Evolutionary conservation across 2,797 vertebrate genomes (phyloP), one percentile per base, ranked within the genome.

Genomic region (Melanotaenia pygmaea): DNA sequence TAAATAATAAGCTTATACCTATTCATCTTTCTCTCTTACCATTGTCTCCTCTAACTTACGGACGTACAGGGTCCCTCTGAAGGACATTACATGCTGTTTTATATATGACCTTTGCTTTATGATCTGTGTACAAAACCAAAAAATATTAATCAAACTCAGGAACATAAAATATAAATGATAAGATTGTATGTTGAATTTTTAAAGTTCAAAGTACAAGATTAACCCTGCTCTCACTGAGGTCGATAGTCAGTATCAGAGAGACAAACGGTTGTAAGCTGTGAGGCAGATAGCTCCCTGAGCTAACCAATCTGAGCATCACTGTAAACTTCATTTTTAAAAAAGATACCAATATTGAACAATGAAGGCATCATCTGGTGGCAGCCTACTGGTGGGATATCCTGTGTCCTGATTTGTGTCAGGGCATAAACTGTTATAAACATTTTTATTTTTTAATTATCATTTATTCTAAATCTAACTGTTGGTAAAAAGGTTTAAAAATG

Each of bases 1-100:
- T 82, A 88, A 85, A 84, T 84, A 87, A 86, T 81, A 72, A 76
- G 78, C 74, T 66, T 63, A 65, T 35, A 83, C 63, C 70, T 53
- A 75, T 80, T 81, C 76, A 59, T 88, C 83, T 68, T 71, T 77
- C 72, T 71, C 84, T 74, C 59, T 47, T 72, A 58, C 57, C 38
- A 80, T 72, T 70, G 66, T 59, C 51, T 70, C 32, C n/a, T 47
- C 60, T 28, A 13, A 37, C 51, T 59, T 59, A 37, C 28, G 65
- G 40, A 34, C 16, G 50, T 26, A 43, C 53, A 28, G 28, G 0
- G 38, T 6, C 35, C 16, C 64, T 0, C 20, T 14, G 37, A 65
- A 76, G 71, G 51, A 47, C 50, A 70, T 77, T 40, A 64, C 66
- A 57, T 1, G 0, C 43, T 59, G 73, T 82, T 83, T 69, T 62